Evolutionary conservation across 2,888 invertebrate species (phyloP).

Genomic region (Aphodius granarius): DNA sequence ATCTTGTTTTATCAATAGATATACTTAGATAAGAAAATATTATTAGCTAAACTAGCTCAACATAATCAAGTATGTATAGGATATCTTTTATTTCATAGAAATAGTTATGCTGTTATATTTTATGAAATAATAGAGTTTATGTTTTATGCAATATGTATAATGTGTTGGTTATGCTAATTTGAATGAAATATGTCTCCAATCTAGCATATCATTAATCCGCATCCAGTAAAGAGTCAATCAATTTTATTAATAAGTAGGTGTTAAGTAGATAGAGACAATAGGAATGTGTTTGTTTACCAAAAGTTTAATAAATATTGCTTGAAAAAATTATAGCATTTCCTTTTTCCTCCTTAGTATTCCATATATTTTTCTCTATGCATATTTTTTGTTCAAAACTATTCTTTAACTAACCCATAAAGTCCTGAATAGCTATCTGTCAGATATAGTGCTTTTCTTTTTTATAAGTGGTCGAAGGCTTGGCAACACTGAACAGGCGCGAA

Average conservation of each 20-base stretch:
- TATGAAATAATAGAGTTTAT: not conserved
- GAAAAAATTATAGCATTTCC: not conserved
- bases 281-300: not conserved
- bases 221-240: slow-evolving; percentile 9
- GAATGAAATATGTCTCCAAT: not conserved
- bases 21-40: not conserved
- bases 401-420: too few relatives aligned
- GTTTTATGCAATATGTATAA: not conserved
- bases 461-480: too few relatives aligned
- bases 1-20: not conserved
- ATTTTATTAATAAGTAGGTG: not conserved
- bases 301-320: slow-evolving; percentile 12
- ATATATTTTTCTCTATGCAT: not conserved
- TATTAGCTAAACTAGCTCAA: not conserved
- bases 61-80: not conserved
- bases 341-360: not conserved
- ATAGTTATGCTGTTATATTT: not conserved
- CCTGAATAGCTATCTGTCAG: too few relatives aligned
- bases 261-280: not conserved
- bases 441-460: too few relatives aligned
- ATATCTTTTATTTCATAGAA: not conserved
- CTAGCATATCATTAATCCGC: slow-evolving; percentile 13
- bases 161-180: not conserved
- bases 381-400: too few relatives aligned
- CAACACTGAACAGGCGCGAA: too few relatives aligned